Conservation (phyloP, 2,888 invertebrate genomes). For the Leptarthrus brevirostris region DNA sequence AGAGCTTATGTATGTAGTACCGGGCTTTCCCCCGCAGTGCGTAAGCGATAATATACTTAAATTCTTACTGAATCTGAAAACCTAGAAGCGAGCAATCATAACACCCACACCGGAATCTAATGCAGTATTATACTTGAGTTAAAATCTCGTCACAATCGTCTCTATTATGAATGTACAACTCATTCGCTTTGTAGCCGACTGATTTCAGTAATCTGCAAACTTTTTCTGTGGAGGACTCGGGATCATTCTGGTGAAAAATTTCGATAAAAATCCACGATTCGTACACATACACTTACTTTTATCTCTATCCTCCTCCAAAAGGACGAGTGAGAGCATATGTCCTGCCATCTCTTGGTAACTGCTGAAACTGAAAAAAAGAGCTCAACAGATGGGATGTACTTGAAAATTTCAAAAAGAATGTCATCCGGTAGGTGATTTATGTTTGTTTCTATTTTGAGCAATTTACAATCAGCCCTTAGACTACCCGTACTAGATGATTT, state of each 20-base stretch:
- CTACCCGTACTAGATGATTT: slow-evolving; percentile 35
- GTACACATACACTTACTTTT: slow-evolving; percentile 36
- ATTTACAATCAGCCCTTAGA: slow-evolving; percentile 16
- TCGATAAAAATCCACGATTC: background rate
- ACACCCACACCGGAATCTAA: background rate
- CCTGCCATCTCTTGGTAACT: slow-evolving; percentile 48
- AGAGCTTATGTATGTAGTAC: slow-evolving; percentile 39
- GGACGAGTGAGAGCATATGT: slow-evolving; percentile 19
- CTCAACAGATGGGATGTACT: slow-evolving; percentile 40
- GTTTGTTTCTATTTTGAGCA: slow-evolving; percentile 20
- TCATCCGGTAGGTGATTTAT: slow-evolving; percentile 47
- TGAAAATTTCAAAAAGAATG: slow-evolving; percentile 51
- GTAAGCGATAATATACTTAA: slow-evolving; percentile 44
- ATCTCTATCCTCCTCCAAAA: slow-evolving; percentile 47
- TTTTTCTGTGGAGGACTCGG: slow-evolving; percentile 14
- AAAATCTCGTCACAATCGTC: slow-evolving; percentile 49
- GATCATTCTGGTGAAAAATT: background rate
- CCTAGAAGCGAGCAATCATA: slow-evolving; percentile 26
- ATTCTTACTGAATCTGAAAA: slow-evolving; percentile 49
- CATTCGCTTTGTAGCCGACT: slow-evolving; percentile 8
- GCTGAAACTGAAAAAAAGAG: slow-evolving; percentile 38
- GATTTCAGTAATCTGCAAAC: slow-evolving; percentile 36
- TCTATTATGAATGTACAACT: slow-evolving; percentile 39
- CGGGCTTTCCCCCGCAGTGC: slow-evolving; percentile 41
- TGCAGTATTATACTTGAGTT: slow-evolving; percentile 35